Conservation (phyloP, 2,797 vertebrate genomes). For the Allobates femoralis region DNA sequence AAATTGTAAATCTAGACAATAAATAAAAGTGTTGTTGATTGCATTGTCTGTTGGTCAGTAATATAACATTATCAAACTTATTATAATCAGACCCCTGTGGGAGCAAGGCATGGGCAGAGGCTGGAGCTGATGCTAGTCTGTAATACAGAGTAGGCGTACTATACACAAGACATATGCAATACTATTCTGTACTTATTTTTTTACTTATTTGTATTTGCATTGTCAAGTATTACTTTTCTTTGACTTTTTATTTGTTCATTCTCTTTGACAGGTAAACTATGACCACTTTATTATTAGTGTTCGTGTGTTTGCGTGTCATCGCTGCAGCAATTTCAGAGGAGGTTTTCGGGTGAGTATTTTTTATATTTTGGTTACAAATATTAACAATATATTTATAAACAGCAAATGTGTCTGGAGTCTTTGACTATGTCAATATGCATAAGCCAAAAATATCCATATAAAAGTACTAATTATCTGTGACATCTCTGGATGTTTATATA, state of each 20-base stretch:
- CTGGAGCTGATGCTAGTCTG: neutral
- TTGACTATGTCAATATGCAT: neutral
- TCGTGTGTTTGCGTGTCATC: constrained; percentile 84
- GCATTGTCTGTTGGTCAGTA: neutral
- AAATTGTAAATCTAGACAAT: neutral
- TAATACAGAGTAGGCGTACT: neutral
- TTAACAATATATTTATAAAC: neutral
- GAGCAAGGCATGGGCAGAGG: neutral
- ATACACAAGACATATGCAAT: no score
- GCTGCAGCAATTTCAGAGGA: constrained; percentile 75
- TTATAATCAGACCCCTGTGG: neutral
- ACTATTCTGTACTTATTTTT: neutral
- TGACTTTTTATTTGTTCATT: constrained; percentile 58
- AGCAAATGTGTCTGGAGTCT: neutral
- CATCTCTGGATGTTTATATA: neutral
- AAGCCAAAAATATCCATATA: neutral
- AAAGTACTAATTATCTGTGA: neutral
- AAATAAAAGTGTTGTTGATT: neutral
- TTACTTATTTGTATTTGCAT: neutral
- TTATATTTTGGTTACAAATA: neutral
- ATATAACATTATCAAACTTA: neutral
- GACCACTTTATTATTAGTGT: constrained; percentile 87
- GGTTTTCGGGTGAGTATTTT: constrained; percentile 78
- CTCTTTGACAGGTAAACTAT: constrained; percentile 83
- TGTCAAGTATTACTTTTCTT: neutral